These are phyloP conservation scores for Neoseiulus cucumeris DNA, from an alignment of 1,140 invertebrate species.

Conservation along the genomic window DNA sequence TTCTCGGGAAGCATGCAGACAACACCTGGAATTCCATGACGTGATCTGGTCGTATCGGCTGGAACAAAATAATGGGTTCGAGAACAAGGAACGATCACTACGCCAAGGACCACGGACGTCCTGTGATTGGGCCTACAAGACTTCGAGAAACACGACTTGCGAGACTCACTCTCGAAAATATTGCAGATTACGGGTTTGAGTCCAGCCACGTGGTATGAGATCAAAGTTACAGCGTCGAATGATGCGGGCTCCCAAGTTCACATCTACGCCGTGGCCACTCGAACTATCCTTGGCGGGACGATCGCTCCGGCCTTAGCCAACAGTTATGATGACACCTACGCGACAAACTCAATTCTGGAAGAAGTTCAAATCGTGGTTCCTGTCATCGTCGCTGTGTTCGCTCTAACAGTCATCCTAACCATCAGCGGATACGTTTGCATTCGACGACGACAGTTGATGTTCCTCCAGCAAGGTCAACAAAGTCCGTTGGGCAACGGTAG, in stretches of 20 bases:
- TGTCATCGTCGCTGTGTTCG: neutral
- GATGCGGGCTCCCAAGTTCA: slow-evolving; percentile 48
- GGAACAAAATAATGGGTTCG: no score
- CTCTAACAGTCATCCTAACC: neutral
- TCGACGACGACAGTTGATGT: slow-evolving; percentile 7
- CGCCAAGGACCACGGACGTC: no score
- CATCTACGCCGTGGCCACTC: slow-evolving; percentile 9
- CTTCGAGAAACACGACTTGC: no score
- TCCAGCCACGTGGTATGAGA: slow-evolving; percentile 74
- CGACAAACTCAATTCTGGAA: slow-evolving; percentile 10
- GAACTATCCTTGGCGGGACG: neutral
- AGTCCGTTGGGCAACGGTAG: slow-evolving; percentile 2
- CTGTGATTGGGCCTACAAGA: no score
- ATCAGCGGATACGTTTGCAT: slow-evolving; percentile 7
- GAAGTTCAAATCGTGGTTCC: slow-evolving; percentile 7
- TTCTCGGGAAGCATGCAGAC: no score
- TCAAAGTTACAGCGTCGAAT: slow-evolving; percentile 64
- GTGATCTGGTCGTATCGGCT: no score
- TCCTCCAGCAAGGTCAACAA: slow-evolving; percentile 2
- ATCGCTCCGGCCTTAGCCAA: slow-evolving; percentile 4
- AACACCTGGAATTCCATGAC: no score
- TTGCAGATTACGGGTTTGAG: slow-evolving; percentile 54
- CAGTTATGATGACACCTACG: slow-evolving; percentile 5
- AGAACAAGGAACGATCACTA: no score
- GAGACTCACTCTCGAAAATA: neutral